Conservation (phyloP, 2,888 invertebrate species). For the Diabrotica balteata region DNA sequence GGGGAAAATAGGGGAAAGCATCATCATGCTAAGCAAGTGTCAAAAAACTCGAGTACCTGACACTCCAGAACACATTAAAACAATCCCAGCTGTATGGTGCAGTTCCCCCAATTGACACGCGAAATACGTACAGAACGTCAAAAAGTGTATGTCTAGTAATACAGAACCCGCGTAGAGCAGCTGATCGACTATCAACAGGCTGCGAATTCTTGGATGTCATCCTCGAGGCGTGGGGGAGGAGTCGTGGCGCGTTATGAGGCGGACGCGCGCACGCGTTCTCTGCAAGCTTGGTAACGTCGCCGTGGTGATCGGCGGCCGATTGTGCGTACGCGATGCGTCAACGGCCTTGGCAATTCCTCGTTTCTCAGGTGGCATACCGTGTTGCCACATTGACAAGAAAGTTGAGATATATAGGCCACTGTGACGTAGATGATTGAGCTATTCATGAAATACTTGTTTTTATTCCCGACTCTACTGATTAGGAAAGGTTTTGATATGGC, state of each 20-base stretch:
- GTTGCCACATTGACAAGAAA: constrained; percentile 15
- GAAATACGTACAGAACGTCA: not conserved
- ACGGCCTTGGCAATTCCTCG: constrained; percentile 46
- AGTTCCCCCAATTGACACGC: constrained; percentile 6
- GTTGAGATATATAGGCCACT: constrained; percentile 20
- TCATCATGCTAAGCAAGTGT: constrained; percentile 32
- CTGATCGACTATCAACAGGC: constrained; percentile 62
- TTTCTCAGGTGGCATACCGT: constrained; percentile 27
- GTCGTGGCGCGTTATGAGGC: constrained; percentile 57
- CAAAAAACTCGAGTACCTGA: constrained; percentile 48
- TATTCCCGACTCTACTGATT: not conserved
- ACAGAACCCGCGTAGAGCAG: constrained; percentile 54
- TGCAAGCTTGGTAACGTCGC: constrained; percentile 54
- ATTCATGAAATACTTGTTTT: constrained; percentile 17
- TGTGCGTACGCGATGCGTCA: constrained; percentile 55
- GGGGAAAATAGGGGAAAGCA: constrained; percentile 1
- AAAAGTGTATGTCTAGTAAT: constrained; percentile 3
- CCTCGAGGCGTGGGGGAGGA: constrained; percentile 54
- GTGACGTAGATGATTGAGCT: constrained; percentile 8
- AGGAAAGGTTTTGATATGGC: no score
- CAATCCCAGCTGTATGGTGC: constrained; percentile 27
- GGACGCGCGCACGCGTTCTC: constrained; percentile 57
- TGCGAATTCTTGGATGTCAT: constrained; percentile 57
- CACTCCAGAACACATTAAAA: constrained; percentile 54
- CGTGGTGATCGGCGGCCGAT: constrained; percentile 57